Conservation (phyloP, 2,113 vertebrate genomes). For the Morone chrysops region DNA sequence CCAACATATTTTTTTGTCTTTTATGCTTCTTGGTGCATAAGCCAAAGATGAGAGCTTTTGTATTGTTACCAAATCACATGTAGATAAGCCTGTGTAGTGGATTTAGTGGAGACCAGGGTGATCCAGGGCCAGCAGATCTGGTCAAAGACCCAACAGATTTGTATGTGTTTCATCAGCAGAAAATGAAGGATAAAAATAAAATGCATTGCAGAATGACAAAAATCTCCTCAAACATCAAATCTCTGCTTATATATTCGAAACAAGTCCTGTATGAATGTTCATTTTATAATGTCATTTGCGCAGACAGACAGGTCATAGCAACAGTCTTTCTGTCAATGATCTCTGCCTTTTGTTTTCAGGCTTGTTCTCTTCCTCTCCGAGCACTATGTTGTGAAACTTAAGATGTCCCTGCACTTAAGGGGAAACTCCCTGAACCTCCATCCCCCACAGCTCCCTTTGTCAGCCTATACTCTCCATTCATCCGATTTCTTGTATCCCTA, state of each 20-base stretch:
- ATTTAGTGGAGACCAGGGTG: not conserved
- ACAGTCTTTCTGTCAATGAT: constrained; percentile 4
- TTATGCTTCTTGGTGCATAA: not conserved
- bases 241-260: not conserved
- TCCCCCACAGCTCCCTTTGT: not conserved
- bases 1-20: not conserved
- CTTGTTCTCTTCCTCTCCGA: constrained; percentile 6
- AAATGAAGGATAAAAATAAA: not conserved
- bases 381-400: constrained; percentile 64
- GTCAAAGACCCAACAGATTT: not conserved
- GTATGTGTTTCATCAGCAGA: not conserved
- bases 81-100: not conserved
- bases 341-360: constrained; percentile 24
- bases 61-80: not conserved
- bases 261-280: too few relatives aligned
- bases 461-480: constrained; percentile 35
- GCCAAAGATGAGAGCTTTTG: not conserved
- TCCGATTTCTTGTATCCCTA: constrained; percentile 16
- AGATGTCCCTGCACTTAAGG: constrained; percentile 4
- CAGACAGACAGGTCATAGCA: not conserved
- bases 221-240: not conserved
- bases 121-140: not conserved
- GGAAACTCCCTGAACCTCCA: constrained; percentile 45
- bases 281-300: not conserved
- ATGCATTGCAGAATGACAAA: not conserved